Percentiles rank a stretch among this genome's conserved stretches.
These are phyloP conservation scores for Pyrgus malvae DNA, from an alignment of 2,888 invertebrate species.

Conservation along the genomic window DNA sequence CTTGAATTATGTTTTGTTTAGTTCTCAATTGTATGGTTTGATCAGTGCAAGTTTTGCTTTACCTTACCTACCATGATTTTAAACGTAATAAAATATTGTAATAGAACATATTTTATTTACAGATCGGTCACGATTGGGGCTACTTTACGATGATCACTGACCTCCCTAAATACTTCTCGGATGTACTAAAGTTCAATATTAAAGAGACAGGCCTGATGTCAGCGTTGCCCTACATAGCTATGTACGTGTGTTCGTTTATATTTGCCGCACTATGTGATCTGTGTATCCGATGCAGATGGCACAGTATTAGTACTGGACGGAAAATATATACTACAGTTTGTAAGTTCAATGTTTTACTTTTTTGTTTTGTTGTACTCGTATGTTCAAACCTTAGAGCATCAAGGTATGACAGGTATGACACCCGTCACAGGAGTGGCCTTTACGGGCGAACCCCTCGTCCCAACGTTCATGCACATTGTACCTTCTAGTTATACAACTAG, in stretches of 20 bases:
- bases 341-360: conserved; percentile 49
- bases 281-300: conserved; percentile 80
- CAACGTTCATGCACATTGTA: no score
- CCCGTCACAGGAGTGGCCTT: no score
- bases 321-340: conserved; percentile 86
- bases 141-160: conserved; percentile 87
- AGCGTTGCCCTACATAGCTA: conserved; percentile 84
- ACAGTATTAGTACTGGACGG: conserved; percentile 81
- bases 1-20: no score
- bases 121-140: conserved; percentile 86
- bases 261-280: conserved; percentile 86
- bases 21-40: no score
- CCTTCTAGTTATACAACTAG: no score
- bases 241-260: conserved; percentile 83
- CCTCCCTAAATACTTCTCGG: conserved; percentile 85
- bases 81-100: background rate
- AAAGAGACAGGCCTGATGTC: conserved; percentile 84
- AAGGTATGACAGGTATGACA: no score
- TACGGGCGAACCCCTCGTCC: no score
- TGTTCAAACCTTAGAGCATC: no score
- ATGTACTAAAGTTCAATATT: conserved; percentile 84
- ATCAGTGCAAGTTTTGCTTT: no score
- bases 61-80: no score
- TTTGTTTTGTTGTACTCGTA: no score
- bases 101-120: conserved; percentile 32